These are phyloP conservation scores for Papilio xuthus DNA, from an alignment of 1,140 invertebrate genomes.

Conservation along the genomic window DNA sequence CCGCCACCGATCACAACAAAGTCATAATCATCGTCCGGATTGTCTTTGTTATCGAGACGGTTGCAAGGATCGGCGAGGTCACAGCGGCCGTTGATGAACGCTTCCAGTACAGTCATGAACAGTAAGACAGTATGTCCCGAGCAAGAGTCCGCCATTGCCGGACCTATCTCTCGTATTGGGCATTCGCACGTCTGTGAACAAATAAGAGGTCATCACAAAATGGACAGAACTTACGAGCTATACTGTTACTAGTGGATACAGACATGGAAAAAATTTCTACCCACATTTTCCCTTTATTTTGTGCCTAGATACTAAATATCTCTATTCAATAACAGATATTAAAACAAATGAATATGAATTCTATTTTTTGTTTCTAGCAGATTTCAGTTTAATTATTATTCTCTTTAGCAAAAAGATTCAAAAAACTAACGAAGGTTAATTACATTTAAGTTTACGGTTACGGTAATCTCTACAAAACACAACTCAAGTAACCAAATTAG, in stretches of 20 bases:
- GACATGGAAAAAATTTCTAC: not conserved
- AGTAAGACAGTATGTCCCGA: slow-evolving; percentile 47
- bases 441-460: not conserved
- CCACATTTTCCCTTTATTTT: not conserved
- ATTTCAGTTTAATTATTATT: not conserved
- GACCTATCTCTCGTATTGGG: slow-evolving; percentile 53
- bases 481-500: slow-evolving; percentile 5
- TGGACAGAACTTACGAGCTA: not conserved
- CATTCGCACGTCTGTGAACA: slow-evolving; percentile 50
- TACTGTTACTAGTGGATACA: not conserved
- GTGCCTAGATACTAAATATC: not conserved
- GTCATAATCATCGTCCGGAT: slow-evolving; percentile 84
- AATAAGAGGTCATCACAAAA: not conserved
- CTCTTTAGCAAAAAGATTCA: not conserved
- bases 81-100: slow-evolving; percentile 90
- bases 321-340: not conserved
- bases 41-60: slow-evolving; percentile 52
- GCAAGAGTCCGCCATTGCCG: slow-evolving; percentile 49
- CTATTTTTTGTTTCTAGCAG: not conserved
- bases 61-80: slow-evolving; percentile 83
- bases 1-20: slow-evolving; percentile 91
- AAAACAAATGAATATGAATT: not conserved
- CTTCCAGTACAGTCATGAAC: slow-evolving; percentile 89
- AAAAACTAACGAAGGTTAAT: slow-evolving; percentile 18
- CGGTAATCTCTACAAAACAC: slow-evolving; percentile 14